Base-by-base conservation (phyloP, 2,797 vertebrate species). In the Epinephelus malabaricus region DNA sequence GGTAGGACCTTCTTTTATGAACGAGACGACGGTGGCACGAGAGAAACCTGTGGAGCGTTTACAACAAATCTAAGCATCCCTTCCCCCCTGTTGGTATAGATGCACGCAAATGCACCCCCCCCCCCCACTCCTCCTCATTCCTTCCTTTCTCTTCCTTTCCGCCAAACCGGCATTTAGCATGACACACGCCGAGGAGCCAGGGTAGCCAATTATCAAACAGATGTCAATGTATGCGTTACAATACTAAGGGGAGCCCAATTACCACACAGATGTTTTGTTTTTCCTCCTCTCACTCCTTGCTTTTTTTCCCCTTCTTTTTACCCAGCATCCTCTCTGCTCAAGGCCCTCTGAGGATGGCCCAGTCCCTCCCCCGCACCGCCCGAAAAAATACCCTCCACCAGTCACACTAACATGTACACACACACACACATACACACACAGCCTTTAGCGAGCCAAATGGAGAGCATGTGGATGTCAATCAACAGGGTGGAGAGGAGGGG, bases 141-240 rank as follows among this genome's bases (percentile, higher is more conserved):
- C 71, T 85, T 86, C 62, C 82, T 85, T 79, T 83, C 34, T 81
- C 78, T 73, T 74, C 79, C 68, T 83, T 79, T 78, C 75, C 70
- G 82, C 88, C 88, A 93, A 94, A 89, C 93, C 87, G 63, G 88
- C 93, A 93, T 95, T 94, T 95, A 94, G 92, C 85, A 86, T 92
- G 91, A 95, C 92, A 94, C 92, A 86, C 86, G 79, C 86, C 74
- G 86, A 90, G 91, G 91, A 94, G 92, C 92, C 85, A 70, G 91
- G 90, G 91, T 92, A 94, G 92, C 94, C 93, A 95, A 95, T 95
- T 95, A 96, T 94, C 94, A 94, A 94, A 95, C 94, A 95, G 94
- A 95, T 95, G 95, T 95, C 93, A 94, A 95, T 95, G 94, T 94
- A 92, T 94, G 92, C 88, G 82, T 93, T 94, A 94, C 95, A 94